A percentile compares a stretch with the other conserved stretches of the same genome.
These are phyloP conservation scores for Poecile montanus DNA, from an alignment of 2,797 vertebrate species.

Conservation along the genomic window DNA sequence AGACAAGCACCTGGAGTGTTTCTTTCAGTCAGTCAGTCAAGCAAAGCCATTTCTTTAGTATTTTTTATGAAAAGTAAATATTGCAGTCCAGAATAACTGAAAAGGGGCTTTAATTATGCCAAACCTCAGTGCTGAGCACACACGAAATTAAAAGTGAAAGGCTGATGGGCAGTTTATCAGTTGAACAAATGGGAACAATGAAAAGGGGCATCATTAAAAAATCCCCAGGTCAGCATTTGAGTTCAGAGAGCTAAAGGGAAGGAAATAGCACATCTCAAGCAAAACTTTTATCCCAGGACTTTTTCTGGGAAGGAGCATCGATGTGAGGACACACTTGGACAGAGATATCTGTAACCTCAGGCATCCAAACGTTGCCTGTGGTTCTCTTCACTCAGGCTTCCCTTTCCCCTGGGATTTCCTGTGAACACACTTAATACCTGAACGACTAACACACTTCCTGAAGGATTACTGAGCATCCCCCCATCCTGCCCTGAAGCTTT, in stretches of 20 bases:
- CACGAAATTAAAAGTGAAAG: not conserved
- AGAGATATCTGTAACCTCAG: not conserved
- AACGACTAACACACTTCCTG: not conserved
- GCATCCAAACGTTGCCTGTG: not conserved
- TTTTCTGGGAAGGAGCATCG: not conserved
- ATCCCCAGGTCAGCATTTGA: not conserved
- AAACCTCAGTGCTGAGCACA: not conserved
- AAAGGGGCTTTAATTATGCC: conserved; percentile 3
- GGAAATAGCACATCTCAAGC: not conserved
- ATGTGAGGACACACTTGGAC: not conserved
- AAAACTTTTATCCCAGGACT: not conserved
- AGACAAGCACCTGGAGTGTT: not conserved
- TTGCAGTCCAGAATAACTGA: not conserved
- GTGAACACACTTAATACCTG: not conserved
- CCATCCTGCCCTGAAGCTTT: not conserved
- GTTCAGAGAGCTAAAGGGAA: not conserved
- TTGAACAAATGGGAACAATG: not conserved
- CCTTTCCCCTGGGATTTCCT: not conserved
- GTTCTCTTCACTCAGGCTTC: not conserved
- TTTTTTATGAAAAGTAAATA: not conserved
- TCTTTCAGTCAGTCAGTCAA: not conserved
- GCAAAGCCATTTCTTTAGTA: not conserved
- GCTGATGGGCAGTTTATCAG: not conserved
- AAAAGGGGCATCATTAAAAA: conserved; percentile 14
- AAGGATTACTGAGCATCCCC: not conserved